Evolutionary conservation across 2,797 vertebrate species (phyloP).

Genomic region (Dryobates pubescens): DNA sequence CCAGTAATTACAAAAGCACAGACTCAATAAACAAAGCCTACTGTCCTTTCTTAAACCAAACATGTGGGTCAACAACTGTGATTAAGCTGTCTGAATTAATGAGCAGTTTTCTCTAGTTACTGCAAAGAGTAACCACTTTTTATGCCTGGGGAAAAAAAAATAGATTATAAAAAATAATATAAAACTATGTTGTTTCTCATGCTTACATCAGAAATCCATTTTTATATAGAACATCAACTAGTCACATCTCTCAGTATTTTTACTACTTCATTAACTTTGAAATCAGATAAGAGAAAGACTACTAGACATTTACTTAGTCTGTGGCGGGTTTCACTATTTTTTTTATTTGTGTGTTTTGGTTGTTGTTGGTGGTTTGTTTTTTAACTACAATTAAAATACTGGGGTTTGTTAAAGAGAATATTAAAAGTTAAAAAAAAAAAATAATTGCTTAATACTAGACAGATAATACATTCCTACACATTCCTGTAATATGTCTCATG

Average conservation of each 20-base stretch:
- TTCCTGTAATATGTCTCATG: not conserved
- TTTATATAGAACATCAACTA: not conserved
- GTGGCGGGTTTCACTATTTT: not conserved
- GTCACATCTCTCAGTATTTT: not conserved
- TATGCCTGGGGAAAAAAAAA: not conserved
- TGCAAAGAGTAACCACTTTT: not conserved
- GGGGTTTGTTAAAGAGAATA: not conserved
- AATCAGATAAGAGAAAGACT: not conserved
- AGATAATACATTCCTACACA: not conserved
- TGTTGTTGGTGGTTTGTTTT: not conserved
- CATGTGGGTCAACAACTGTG: slow-evolving; percentile 64
- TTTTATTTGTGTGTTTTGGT: not conserved
- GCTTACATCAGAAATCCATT: slow-evolving; percentile 27
- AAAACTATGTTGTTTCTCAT: not conserved
- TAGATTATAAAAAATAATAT: not conserved
- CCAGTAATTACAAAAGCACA: slow-evolving; percentile 23
- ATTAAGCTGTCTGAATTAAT: slow-evolving; percentile 74
- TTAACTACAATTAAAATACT: not conserved
- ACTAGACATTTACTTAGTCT: not conserved
- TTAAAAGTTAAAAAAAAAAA: not conserved
- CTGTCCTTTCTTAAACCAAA: slow-evolving; percentile 62
- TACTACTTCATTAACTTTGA: not conserved
- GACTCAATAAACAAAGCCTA: slow-evolving; percentile 54
- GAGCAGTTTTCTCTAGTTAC: slow-evolving; percentile 53
- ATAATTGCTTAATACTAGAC: not conserved